A percentile compares a stretch with the other conserved stretches of the same genome.
Conservation (phyloP, 2,888 invertebrate species). For the Chironomus tentans region DNA sequence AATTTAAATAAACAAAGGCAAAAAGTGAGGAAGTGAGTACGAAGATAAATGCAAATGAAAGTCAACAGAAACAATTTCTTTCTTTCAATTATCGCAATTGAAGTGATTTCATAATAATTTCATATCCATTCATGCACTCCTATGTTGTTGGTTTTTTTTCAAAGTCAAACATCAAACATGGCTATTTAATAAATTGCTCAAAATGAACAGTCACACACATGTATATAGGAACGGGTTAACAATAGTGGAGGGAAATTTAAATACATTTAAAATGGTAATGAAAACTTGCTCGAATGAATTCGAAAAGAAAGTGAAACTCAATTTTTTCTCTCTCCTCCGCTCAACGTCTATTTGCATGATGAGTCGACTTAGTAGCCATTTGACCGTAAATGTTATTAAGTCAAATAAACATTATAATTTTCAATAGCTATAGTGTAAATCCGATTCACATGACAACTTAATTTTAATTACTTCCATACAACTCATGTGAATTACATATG, state of each 20-base stretch:
- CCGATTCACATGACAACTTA: neutral
- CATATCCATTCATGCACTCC: neutral
- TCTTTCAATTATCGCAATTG: neutral
- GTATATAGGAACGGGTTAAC: too few relatives aligned
- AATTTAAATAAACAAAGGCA: neutral
- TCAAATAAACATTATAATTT: too few relatives aligned
- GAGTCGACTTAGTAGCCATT: too few relatives aligned
- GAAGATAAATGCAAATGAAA: conserved; percentile 4
- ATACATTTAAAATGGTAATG: conserved; percentile 13
- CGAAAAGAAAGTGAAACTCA: conserved; percentile 24
- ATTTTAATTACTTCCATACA: neutral
- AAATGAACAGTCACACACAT: neutral
- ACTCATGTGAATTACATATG: too few relatives aligned
- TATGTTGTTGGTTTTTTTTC: neutral
- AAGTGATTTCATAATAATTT: conserved; percentile 15
- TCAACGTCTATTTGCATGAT: neutral
- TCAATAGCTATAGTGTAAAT: too few relatives aligned
- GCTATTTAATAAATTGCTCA: neutral
- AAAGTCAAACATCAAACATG: conserved; percentile 11
- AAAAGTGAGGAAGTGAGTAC: neutral
- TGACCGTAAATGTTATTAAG: too few relatives aligned
- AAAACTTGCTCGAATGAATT: conserved; percentile 9
- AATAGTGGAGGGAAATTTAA: conserved; percentile 2
- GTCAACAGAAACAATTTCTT: neutral
- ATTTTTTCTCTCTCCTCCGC: neutral